Evolutionary conservation across 2,888 invertebrate species (phyloP).

Genomic region (Lasiommata megera): DNA sequence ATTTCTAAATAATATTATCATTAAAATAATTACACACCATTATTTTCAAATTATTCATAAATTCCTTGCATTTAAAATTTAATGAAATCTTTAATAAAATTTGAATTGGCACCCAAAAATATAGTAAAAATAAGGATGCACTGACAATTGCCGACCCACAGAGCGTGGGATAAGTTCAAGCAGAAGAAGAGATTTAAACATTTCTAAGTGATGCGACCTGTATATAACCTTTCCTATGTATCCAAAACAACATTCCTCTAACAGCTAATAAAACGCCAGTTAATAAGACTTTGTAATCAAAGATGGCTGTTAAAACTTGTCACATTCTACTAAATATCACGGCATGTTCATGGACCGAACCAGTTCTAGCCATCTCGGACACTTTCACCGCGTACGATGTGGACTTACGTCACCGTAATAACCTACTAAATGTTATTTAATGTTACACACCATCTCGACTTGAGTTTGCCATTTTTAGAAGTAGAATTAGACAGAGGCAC

Average conservation of each 20-base stretch:
- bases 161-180: no score
- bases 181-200: no score
- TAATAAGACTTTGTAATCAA: conserved; percentile 3
- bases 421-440: conserved; percentile 39
- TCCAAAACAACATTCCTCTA: conserved; percentile 1
- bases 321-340: conserved; percentile 4
- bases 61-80: no score
- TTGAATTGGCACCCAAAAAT: no score
- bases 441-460: conserved; percentile 11
- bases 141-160: no score
- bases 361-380: conserved; percentile 40
- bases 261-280: background rate
- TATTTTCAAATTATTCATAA: no score
- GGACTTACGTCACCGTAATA: conserved; percentile 40
- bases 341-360: conserved; percentile 30
- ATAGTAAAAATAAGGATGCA: no score
- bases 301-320: conserved; percentile 8
- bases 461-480: background rate
- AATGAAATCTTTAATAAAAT: no score
- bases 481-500: no score
- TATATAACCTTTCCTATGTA: background rate
- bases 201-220: background rate
- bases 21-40: no score
- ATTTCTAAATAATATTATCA: no score
- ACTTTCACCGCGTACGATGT: conserved; percentile 47